Evolutionary conservation across 2,113 vertebrate species (phyloP).

Genomic region (Istiophorus platypterus): DNA sequence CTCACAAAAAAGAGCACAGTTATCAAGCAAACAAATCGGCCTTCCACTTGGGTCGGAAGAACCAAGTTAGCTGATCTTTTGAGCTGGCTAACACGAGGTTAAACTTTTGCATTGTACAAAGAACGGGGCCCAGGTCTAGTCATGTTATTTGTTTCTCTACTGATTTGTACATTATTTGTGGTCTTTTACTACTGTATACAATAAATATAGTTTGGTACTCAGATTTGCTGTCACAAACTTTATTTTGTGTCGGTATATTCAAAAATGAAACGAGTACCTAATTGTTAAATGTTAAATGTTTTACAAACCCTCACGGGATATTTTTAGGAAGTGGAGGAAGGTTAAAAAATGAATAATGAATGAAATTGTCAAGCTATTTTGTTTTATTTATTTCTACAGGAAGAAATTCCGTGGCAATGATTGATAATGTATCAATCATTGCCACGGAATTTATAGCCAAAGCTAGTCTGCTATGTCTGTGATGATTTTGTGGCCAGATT

Average conservation of each 20-base stretch:
- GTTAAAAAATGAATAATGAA: neutral
- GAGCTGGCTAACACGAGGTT: slow-evolving; percentile 23
- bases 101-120: slow-evolving; percentile 46
- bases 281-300: neutral
- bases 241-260: neutral
- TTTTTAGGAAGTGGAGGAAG: neutral
- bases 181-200: slow-evolving; percentile 91
- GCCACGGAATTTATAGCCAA: too few species aligned
- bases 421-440: too few species aligned
- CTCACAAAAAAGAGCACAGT: slow-evolving; percentile 67
- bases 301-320: neutral
- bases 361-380: neutral
- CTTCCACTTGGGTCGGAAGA: slow-evolving; percentile 34
- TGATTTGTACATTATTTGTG: slow-evolving; percentile 89
- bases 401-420: too few species aligned
- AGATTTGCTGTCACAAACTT: slow-evolving; percentile 55
- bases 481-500: neutral
- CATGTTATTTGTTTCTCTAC: slow-evolving; percentile 85
- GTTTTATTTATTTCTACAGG: neutral
- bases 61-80: slow-evolving; percentile 11
- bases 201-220: slow-evolving; percentile 92
- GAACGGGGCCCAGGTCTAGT: slow-evolving; percentile 75
- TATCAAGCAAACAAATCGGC: slow-evolving; percentile 33
- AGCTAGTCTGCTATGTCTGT: neutral
- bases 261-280: neutral